Evolutionary conservation across 1,140 invertebrate species (phyloP).

Genomic region (Musca vetustissima): DNA sequence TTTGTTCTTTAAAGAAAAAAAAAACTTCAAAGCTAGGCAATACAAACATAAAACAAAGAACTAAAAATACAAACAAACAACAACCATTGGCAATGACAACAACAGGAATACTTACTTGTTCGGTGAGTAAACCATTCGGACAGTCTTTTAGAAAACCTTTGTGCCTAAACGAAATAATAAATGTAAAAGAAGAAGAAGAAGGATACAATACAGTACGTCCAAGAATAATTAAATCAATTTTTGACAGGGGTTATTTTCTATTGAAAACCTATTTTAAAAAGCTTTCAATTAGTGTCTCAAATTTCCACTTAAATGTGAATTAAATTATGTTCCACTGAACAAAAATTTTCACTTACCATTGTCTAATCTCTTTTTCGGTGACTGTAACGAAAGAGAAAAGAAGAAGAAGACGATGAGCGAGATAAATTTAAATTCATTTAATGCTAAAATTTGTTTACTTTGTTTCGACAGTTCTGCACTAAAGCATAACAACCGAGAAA

Average conservation of each 20-base stretch:
- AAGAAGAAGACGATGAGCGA: conserved; percentile 8
- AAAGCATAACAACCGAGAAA: too few relatives aligned
- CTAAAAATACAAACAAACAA: neutral
- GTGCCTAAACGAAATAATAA: conserved; percentile 69
- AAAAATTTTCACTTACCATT: conserved; percentile 68
- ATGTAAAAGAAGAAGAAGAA: conserved; percentile 32
- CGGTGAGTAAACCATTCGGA: conserved; percentile 86
- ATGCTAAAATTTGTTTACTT: too few relatives aligned
- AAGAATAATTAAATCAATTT: neutral
- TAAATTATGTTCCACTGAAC: neutral
- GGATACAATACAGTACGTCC: neutral
- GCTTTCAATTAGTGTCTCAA: too few relatives aligned
- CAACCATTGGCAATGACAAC: neutral
- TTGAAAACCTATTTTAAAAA: too few relatives aligned
- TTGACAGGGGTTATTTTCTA: too few relatives aligned
- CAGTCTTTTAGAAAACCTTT: conserved; percentile 94
- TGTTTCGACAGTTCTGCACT: too few relatives aligned
- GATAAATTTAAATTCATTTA: too few relatives aligned
- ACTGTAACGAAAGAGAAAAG: conserved; percentile 61
- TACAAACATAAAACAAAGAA: neutral
- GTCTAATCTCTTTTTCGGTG: conserved; percentile 82
- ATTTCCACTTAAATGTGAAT: neutral
- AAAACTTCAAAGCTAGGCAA: neutral
- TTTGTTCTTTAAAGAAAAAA: too few relatives aligned
- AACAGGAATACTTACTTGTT: conserved; percentile 74